Evolutionary conservation across 2,797 vertebrate species (phyloP), one percentile per base, ranked within the genome.

Genomic region (Molossus molossus): DNA sequence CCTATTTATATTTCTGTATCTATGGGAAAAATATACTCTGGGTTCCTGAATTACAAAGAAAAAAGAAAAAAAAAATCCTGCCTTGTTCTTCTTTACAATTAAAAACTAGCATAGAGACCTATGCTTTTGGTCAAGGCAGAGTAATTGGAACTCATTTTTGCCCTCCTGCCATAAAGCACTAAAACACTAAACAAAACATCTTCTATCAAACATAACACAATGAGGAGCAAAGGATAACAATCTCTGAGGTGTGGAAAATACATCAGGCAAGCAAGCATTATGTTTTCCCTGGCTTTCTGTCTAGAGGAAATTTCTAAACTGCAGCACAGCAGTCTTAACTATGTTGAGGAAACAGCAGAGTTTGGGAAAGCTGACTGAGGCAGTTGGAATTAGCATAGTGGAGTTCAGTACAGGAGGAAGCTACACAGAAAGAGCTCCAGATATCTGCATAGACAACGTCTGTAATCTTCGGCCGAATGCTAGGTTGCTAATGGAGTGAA

Each of bases 1-100:
- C 27, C 29, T 40, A 86, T 37, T 91, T 86, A 67, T 60, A 55
- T 84, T 65, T 93, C 73, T 85, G 4, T 91, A 77, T 82, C 69
- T 91, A 40, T 57, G 17, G 50, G 64, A 73, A 95, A 91, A 81
- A 87, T 11, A 15, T 33, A 77, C 62, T 70, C 69, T 33, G 23
- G 84, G 92, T 48, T 77, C 37, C 82, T 33, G n/a, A 81, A 90
- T 73, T 73, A 73, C 33, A 25, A 29, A 33, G 33, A 33, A 55
- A 62, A 15, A 67, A 65, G 12, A 64, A 67, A 10, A n/a, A n/a
- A 69, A 53, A 58, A 45, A 21, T 21, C 12, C 14, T 65, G 29
- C 8, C 21, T 88, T 50, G 27, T 85, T 37, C n/a, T 87, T 84
- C 60, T 81, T 80, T 70, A 69, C 50, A 48, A 80, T 50, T 85